Evolutionary conservation across 2,113 vertebrate genomes (phyloP).

Genomic region (Protomyctophum bolini): DNA sequence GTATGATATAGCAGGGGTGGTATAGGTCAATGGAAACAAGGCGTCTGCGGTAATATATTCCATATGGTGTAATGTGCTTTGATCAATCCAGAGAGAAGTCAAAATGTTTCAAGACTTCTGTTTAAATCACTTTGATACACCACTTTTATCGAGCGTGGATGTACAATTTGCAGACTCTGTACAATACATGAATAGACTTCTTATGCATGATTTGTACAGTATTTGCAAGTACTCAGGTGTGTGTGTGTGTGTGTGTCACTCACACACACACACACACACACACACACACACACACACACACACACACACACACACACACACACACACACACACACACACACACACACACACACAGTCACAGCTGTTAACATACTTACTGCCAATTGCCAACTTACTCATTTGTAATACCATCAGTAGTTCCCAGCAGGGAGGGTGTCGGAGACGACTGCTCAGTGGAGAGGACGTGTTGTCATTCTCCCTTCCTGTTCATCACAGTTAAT

Average conservation of each 20-base stretch:
- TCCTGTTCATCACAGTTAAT: constrained; percentile 36
- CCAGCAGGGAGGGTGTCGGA: background rate
- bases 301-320: constrained; percentile 4
- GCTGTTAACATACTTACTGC: background rate
- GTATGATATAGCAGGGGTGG: constrained; percentile 50
- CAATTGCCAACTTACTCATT: background rate
- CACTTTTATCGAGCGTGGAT: background rate
- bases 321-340: background rate
- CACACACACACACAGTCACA: background rate
- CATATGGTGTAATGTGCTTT: constrained; percentile 60
- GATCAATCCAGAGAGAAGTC: constrained; percentile 42
- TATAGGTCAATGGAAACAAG: constrained; percentile 51
- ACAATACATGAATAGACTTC: background rate
- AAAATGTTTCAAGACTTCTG: constrained; percentile 35
- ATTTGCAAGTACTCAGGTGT: too few relatives aligned
- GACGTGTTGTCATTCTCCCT: constrained; percentile 31
- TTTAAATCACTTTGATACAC: constrained; percentile 20
- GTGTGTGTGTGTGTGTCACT: background rate
- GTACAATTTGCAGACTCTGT: background rate
- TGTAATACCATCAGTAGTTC: too few relatives aligned
- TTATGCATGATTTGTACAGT: too few relatives aligned
- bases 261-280: background rate
- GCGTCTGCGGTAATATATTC: constrained; percentile 52
- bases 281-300: background rate
- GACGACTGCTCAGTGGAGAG: constrained; percentile 9